These are phyloP conservation scores for Dasypolia templi DNA, from an alignment of 2,888 invertebrate genomes.

Conservation along the genomic window DNA sequence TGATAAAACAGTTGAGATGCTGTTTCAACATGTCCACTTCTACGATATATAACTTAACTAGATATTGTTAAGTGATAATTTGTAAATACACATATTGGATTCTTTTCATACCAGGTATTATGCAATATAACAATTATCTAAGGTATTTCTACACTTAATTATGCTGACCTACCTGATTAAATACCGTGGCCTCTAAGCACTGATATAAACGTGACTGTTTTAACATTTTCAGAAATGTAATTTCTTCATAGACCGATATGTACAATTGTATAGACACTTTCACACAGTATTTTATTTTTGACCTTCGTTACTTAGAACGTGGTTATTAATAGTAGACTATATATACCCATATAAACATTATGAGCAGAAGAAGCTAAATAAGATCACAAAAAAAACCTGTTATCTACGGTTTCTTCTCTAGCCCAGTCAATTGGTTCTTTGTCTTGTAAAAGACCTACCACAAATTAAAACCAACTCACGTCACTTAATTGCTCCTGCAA, in stretches of 20 bases:
- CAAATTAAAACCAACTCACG: constrained; percentile 12
- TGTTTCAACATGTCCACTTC: no score
- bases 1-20: background rate
- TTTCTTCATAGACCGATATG: constrained; percentile 3
- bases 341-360: background rate
- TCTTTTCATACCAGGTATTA: background rate
- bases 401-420: background rate
- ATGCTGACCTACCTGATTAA: constrained; percentile 11
- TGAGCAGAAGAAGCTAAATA: background rate
- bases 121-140: background rate
- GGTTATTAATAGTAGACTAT: background rate
- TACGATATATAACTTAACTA: no score
- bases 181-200: background rate
- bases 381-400: background rate
- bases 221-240: constrained; percentile 8
- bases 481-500: constrained; percentile 45
- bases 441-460: background rate
- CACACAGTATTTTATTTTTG: background rate
- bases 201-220: constrained; percentile 34
- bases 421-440: background rate
- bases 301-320: background rate
- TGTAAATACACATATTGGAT: background rate
- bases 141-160: background rate
- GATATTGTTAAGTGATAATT: background rate
- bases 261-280: no score